Base-by-base conservation (phyloP, 2,888 invertebrate species). In the Ormyrus labotus region DNA sequence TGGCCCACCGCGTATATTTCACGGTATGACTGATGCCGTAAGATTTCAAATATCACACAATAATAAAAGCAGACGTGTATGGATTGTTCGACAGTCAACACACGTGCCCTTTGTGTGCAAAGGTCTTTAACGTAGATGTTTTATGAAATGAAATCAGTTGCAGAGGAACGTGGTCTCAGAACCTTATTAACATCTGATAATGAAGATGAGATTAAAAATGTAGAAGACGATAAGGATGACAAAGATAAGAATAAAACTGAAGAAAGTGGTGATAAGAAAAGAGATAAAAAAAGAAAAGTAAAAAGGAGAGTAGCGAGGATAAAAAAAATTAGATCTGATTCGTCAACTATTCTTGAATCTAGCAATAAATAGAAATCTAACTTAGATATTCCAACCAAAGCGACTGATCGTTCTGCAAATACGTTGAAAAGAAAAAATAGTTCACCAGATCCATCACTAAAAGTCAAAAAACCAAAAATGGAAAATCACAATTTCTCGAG, bases 81-180 rank as follows among this genome's bases (percentile, higher is more conserved):
- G n/a, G n/a, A n/a, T n/a, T n/a, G n/a, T n/a, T n/a, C n/a, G n/a
- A n/a, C n/a, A n/a, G n/a, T n/a, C n/a, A n/a, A n/a, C n/a, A n/a
- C n/a, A n/a, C n/a, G n/a, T n/a, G n/a, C n/a, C n/a, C n/a, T n/a
- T n/a, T n/a, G n/a, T n/a, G n/a, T n/a, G n/a, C n/a, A n/a, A n/a
- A n/a, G n/a, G n/a, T n/a, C n/a, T n/a, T n/a, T n/a, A n/a, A n/a
- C n/a, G n/a, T n/a, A n/a, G n/a, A n/a, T n/a, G n/a, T n/a, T n/a
- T n/a, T n/a, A 95, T 90, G 97, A 96, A 89, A 93, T 96, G 88
- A 96, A 95, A 90, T 95, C 94, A 0, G 99, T 99, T 0, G 97
- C 97, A 0, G 97, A 98, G 87, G 98, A 98, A 88, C 95, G 95
- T 85, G 98, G 96, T 0, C 92, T 98, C 67, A 93, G 96, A 81